These are phyloP conservation scores for Diadumene lineata DNA, from an alignment of 92 coral and sea anemone genomes.

Conservation along the genomic window DNA sequence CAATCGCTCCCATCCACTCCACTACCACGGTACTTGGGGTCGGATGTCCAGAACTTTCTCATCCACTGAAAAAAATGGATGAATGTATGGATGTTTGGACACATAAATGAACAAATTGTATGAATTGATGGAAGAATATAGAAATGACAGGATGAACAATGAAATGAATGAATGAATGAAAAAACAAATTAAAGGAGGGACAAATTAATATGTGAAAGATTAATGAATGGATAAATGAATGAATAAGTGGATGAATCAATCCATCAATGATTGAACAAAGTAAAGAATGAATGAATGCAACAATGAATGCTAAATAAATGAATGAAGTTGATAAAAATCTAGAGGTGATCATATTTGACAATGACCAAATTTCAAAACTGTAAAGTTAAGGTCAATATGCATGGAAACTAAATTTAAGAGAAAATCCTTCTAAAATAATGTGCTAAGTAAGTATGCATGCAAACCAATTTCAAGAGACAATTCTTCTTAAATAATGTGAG, in stretches of 20 bases:
- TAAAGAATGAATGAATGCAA: not conserved
- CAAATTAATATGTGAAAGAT: not conserved
- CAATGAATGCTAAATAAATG: not conserved
- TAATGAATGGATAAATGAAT: not conserved
- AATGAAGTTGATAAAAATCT: not conserved
- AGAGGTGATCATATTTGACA: not conserved
- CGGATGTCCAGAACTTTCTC: conserved; percentile 71
- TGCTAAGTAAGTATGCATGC: too few relatives aligned
- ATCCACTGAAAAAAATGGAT: conserved; percentile 65
- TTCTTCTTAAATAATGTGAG: too few relatives aligned
- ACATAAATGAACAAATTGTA: not conserved
- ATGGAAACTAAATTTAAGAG: too few relatives aligned
- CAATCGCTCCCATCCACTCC: conserved; percentile 90
- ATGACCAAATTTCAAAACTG: too few relatives aligned
- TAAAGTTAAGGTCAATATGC: too few relatives aligned
- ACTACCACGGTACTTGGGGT: conserved; percentile 53
- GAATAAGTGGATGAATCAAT: not conserved
- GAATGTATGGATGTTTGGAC: not conserved
- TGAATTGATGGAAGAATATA: not conserved
- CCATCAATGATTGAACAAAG: not conserved
- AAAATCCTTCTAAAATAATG: too few relatives aligned
- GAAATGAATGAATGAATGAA: not conserved
- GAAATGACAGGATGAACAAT: not conserved
- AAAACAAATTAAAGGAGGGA: not conserved
- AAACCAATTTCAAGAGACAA: too few relatives aligned